phyloP scores from a whole-genome alignment of 2,797 vertebrate genomes.

The Ispidina picta region DNA sequence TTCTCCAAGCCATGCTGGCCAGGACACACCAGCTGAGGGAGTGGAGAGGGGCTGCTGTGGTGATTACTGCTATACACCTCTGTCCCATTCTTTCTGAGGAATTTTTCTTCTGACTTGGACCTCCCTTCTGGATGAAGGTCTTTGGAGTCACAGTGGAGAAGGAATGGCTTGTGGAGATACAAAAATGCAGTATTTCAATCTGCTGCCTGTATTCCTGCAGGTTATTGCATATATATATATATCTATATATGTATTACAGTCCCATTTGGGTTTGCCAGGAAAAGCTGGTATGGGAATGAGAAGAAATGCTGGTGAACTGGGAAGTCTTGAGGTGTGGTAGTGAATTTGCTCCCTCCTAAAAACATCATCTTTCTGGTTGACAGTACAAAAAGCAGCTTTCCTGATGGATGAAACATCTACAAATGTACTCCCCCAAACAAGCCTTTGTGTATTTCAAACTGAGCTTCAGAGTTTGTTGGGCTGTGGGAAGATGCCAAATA shows the following conservation, averaged over 20 bases:
- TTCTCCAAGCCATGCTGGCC: not conserved
- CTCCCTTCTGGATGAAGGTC: not conserved
- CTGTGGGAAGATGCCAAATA: not conserved
- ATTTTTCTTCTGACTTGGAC: not conserved
- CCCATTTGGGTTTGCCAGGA: not conserved
- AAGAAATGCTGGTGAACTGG: not conserved
- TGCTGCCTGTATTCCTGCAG: not conserved
- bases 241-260: not conserved
- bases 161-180: conserved; percentile 28
- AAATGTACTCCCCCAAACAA: not conserved
- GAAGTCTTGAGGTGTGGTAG: not conserved
- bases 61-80: not conserved
- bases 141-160: not conserved
- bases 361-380: not conserved
- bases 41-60: not conserved
- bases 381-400: not conserved
- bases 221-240: not conserved
- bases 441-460: not conserved
- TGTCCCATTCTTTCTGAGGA: not conserved
- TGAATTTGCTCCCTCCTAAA: not conserved
- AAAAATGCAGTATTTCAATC: conserved; percentile 52
- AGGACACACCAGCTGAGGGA: not conserved
- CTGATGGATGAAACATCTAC: not conserved
- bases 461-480: not conserved
- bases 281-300: not conserved